Conservation (phyloP, 2,888 invertebrate species). For the Chelonus formosanus region DNA sequence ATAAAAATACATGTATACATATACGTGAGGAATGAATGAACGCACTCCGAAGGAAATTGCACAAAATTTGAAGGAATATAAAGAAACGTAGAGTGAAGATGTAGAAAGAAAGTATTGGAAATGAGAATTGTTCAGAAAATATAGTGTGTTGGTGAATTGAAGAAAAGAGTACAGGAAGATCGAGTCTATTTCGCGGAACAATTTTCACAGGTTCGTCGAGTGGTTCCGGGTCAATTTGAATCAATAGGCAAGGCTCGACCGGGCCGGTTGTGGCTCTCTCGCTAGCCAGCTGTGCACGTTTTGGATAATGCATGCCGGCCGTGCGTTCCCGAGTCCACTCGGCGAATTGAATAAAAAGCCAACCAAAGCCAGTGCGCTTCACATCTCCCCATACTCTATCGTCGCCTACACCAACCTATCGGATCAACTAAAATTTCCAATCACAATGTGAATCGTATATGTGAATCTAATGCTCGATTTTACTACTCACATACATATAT, state of each 20-base stretch:
- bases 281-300: conserved; percentile 28
- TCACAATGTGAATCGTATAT: conserved; percentile 8
- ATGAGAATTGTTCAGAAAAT: conserved; percentile 8
- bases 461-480: conserved; percentile 18
- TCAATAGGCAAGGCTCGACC: conserved; percentile 31
- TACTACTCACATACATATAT: background rate
- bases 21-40: background rate
- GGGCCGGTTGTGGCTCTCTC: conserved; percentile 21
- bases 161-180: conserved; percentile 6
- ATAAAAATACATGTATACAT: too few species aligned
- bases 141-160: conserved; percentile 6
- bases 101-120: background rate
- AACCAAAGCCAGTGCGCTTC: conserved; percentile 9
- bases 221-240: conserved; percentile 34
- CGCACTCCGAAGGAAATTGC: background rate
- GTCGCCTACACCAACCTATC: background rate
- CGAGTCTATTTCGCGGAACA: conserved; percentile 33
- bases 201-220: conserved; percentile 36
- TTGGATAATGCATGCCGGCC: conserved; percentile 20
- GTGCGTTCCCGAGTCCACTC: conserved; percentile 23
- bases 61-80: too few species aligned
- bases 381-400: background rate
- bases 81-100: background rate
- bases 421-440: conserved; percentile 21
- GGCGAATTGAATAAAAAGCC: conserved; percentile 22